Evolutionary conservation across 2,797 vertebrate genomes (phyloP), one percentile per base, ranked within the genome.

Genomic region (Apogon hyalosoma): DNA sequence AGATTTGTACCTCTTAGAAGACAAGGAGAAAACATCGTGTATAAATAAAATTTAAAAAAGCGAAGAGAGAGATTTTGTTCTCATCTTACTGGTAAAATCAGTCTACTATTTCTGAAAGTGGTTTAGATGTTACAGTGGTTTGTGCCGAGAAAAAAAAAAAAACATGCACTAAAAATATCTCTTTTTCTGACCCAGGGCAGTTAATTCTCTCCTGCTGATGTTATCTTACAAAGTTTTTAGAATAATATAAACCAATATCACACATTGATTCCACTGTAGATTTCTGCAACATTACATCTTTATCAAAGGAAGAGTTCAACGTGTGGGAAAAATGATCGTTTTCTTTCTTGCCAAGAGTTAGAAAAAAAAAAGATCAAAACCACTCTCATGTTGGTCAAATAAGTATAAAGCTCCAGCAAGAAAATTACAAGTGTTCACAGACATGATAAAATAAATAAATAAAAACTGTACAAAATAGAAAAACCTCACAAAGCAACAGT

Each of bases 11-110:
- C 31, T 51, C 54, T 56, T 43, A 28, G 24, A 68, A 18, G 36
- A 73, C 52, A 54, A 47, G 43, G 16, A 45, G 11, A 39, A 73
- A 63, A 38, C 10, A 43, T 51, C 55, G 43, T 49, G 14, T 58
- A 43, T 16, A 72, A 42, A 39, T 14, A 47, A 55, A 55, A 40
- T 55, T 11, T 1, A 15, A 7, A 43, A 31, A 43, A 45, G 55
- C 5, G 4, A 63, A 39, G 57, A 54, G 7, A 3, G 21, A 15
- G 57, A 24, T 43, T 51, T 3, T 58, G 21, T 55, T 48, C 50
- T 38, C 15, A 71, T 12, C 42, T 19, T 49, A 19, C n/a, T 4
- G 19, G 10, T 38, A 21, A 49, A 50, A 54, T 16, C 7, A 48
- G 4, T 3, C 24, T 18, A 43, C 19, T 49, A 14, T 31, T 33